Percentiles rank a stretch among this genome's conserved stretches.
Conservation (phyloP, 2,888 invertebrate species). For the Agonopterix alstromeriana region DNA sequence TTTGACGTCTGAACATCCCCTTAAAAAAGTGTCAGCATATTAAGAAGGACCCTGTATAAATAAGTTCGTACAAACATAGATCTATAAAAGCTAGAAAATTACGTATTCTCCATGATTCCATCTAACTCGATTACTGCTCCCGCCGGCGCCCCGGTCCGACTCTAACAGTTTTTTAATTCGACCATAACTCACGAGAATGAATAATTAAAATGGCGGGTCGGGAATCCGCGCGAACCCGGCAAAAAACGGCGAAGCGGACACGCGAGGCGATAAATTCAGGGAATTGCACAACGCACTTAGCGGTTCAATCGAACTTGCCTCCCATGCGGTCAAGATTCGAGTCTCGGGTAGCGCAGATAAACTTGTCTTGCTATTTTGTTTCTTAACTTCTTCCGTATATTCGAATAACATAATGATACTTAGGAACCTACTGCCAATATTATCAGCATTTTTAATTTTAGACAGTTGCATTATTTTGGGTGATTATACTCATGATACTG, state of each 20-base stretch:
- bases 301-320: conserved; percentile 26
- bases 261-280: conserved; percentile 59
- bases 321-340: conserved; percentile 31
- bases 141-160: conserved; percentile 68
- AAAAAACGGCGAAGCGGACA: conserved; percentile 53
- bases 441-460: no score
- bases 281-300: conserved; percentile 71
- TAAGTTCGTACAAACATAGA: no score
- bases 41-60: no score
- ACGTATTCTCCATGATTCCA: conserved; percentile 67
- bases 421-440: no score
- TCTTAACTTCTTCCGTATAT: no score
- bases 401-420: no score
- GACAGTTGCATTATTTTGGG: no score
- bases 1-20: no score
- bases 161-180: conserved; percentile 78
- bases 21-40: no score
- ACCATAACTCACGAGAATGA: conserved; percentile 76
- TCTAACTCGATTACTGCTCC: conserved; percentile 69
- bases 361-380: no score
- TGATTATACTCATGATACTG: no score
- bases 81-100: conserved; percentile 32
- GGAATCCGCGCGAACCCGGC: conserved; percentile 58
- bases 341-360: conserved; percentile 10
- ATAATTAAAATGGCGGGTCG: conserved; percentile 73